Percentiles rank a stretch among this genome's conserved stretches.
These are phyloP conservation scores for Acanthococcus lagerstroemiae DNA, from an alignment of 2,888 invertebrate species.

Conservation along the genomic window DNA sequence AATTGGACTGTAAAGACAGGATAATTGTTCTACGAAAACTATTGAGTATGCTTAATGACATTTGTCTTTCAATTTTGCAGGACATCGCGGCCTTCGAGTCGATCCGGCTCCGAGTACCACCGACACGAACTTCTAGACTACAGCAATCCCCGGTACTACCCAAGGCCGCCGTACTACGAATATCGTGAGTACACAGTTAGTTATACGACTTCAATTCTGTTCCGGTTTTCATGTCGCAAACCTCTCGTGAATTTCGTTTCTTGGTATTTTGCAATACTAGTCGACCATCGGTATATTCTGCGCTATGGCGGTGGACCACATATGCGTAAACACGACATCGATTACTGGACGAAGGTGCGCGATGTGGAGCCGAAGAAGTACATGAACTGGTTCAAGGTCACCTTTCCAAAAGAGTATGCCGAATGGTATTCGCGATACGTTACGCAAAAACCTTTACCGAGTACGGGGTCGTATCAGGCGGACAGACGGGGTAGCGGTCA, in stretches of 20 bases:
- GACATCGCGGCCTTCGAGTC: slow-evolving; percentile 39
- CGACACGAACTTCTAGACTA: slow-evolving; percentile 18
- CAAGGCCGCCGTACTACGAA: background rate
- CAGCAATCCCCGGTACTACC: background rate
- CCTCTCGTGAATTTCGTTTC: too few relatives aligned
- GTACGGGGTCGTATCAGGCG: background rate
- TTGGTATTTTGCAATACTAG: too few relatives aligned
- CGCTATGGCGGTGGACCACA: background rate
- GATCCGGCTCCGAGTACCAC: slow-evolving; percentile 38
- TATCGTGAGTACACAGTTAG: slow-evolving; percentile 1
- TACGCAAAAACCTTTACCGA: background rate
- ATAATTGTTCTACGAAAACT: background rate
- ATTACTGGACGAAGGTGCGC: slow-evolving; percentile 17
- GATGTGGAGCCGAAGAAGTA: slow-evolving; percentile 2
- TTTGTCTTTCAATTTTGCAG: background rate
- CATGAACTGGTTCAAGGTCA: slow-evolving; percentile 8
- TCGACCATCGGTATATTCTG: slow-evolving; percentile 8
- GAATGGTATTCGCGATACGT: slow-evolving; percentile 60
- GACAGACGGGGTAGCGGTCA: slow-evolving; percentile 28
- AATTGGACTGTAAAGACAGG: background rate
- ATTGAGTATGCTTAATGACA: too few relatives aligned
- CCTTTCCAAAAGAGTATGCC: slow-evolving; percentile 60
- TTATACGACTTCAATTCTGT: background rate
- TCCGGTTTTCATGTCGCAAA: background rate
- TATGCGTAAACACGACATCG: background rate